Base-by-base conservation (phyloP, 2,888 invertebrate species). In the Agrochola litura region DNA sequence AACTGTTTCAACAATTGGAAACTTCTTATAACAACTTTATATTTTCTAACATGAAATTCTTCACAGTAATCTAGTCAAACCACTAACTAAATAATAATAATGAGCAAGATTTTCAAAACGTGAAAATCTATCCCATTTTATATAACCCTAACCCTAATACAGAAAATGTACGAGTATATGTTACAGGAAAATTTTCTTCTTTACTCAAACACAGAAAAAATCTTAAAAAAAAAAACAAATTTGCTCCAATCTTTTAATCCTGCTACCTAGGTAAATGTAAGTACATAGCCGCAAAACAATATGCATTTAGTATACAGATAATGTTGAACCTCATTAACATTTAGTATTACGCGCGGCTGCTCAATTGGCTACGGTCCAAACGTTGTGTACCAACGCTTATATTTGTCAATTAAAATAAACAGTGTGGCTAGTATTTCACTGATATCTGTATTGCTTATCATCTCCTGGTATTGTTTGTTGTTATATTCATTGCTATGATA, bases 341-440 rank as follows among this genome's bases (percentile, higher is more conserved):
- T 88, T 76, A 81, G 79, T 81, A 60, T 66, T 37, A 73, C 79
- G 77, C 61, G 41, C 43, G 46, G 68, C 19, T 68, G 83, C 75
- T 78, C 75, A 67, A 60, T 81, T 86, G 86, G 88, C 77, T 14
- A 14, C 37, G 41, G 16, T 76, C 86, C 88, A 88, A 88, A 79
- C 58, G 37, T 43, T 63, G 71, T 66, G 75, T 79, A 76, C 46
- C 66, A 68, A 74, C 49, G 79, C 61, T 79, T 77, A 83, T 81
- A 81, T 88, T 85, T 82, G 82, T 72, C 85, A 86, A 88, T 84
- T 86, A 82, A 86, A 82, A 87, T 85, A 76, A 79, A 79, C 64
- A 73, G 30, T 63, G 63, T 49, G 25, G 66, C 68, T 41, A n/a
- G 19, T 54, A 77, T 84, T 83, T 73, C 77, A 69, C 56, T 68